Percentiles rank a stretch among this genome's conserved stretches.
Evolutionary conservation across 2,797 vertebrate genomes (phyloP).

Genomic region (Leptoclinus maculatus): DNA sequence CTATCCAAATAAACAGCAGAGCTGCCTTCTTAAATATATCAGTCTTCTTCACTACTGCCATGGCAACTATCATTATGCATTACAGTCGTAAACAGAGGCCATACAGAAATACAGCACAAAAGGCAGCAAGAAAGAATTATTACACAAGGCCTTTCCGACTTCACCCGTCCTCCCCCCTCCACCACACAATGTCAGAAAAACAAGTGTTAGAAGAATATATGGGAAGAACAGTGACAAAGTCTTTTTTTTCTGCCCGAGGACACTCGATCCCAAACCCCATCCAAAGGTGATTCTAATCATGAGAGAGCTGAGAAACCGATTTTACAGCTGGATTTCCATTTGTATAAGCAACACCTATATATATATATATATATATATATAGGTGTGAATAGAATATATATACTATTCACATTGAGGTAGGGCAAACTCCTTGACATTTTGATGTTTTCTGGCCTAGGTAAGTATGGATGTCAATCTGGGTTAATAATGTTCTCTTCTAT

Average conservation of each 20-base stretch:
- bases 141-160: not conserved
- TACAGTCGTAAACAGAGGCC: not conserved
- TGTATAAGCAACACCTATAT: not conserved
- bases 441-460: not conserved
- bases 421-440: not conserved
- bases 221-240: not conserved
- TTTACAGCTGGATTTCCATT: conserved; percentile 6
- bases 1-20: conserved; percentile 20
- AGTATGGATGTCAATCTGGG: not conserved
- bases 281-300: conserved; percentile 23
- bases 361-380: not conserved
- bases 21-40: conserved; percentile 13
- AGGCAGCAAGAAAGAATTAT: not conserved
- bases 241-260: not conserved
- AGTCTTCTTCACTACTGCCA: conserved; percentile 17
- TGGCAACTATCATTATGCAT: conserved; percentile 9
- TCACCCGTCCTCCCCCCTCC: not conserved
- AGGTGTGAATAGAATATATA: too few relatives aligned
- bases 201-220: conserved; percentile 12
- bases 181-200: conserved; percentile 17
- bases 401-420: not conserved
- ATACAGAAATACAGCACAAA: not conserved
- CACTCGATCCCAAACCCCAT: not conserved
- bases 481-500: not conserved
- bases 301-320: conserved; percentile 1